Evolutionary conservation across 1,140 invertebrate species (phyloP), one percentile per base, ranked within the genome.

Genomic region (Drosophila neocordata): DNA sequence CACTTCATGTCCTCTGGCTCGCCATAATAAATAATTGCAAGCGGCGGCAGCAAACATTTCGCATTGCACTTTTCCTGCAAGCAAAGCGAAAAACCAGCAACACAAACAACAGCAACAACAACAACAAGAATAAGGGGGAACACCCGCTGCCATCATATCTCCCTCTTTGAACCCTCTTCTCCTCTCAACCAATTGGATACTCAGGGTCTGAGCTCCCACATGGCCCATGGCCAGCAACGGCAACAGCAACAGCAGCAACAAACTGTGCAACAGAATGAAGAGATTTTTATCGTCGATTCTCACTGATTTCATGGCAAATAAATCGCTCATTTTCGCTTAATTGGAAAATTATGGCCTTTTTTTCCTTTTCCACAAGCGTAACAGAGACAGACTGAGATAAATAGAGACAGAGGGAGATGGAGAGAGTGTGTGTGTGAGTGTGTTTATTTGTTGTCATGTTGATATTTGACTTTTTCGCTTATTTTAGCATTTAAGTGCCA

Each of bases 311-410:
- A 91, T 91, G 90, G 89, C 90, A 91, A 91, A 91, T 91, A 91
- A 91, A 91, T 91, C 90, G 90, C 90, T 91, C 90, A 91, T 91
- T 91, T 91, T 91, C 90, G 89, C 90, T 91, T 91, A 91, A 91
- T 91, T 91, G 90, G 90, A 91, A 91, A 91, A 91, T 91, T 91
- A 91, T 91, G 89, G 90, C 85, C 90, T 84, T 90, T 82, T 83
- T 44, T 34, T 13, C 22, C 37, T 38, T 9, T 11, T 56, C 24
- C 22, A 38, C 24, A 13, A 44, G 44, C 13, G 44, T 31, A 20
- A 13, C 4, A 5, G 48, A 44, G 51, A 12, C 7, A 53, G 18
- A 8, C 37, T 1, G 8, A 34, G 8, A 22, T 12, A 13, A 37
- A 24, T 15, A 51, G 2, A 27, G 27, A 35, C 44, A 65, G 9